Evolutionary conservation across 2,797 vertebrate genomes (phyloP), one percentile per base, ranked within the genome.

Genomic region (Sphaeramia orbicularis): DNA sequence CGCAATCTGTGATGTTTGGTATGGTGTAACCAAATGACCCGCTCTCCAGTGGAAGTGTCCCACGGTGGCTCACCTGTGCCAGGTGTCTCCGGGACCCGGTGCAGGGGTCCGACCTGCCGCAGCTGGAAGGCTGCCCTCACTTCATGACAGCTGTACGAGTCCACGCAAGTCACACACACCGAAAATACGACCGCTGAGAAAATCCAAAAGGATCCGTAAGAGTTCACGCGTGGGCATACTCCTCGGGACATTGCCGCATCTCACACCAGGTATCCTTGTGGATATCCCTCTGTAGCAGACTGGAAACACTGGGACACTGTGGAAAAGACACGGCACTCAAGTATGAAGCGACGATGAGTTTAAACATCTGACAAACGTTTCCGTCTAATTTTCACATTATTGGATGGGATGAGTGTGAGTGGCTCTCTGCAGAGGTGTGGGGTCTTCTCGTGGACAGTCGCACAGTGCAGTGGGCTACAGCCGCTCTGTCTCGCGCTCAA

Each of bases 51-150:
- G 0, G 4, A n/a, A 24, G 24, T 58, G 67, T 57, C 53, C 37
- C 47, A 56, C 53, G 15, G 11, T 30, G 35, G 84, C 96, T 96
- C 83, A 97, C 96, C 96, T 93, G 93, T 92, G 49, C 88, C 94
- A 86, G 96, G 96, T 86, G 94, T 93, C 87, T 96, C 96, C 53
- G 96, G 96, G 2, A 97, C 96, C 84, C 95, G 93, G 74, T 93
- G 92, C 78, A 94, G 91, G 50, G 94, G 94, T 2, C 96, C 96
- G 79, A 97, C 95, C 87, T 95, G 94, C 45, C 95, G 95, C 84
- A 96, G 81, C 92, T 97, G 96, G 79, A 96, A 97, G 47, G 95
- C 96, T 35, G 95, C 95, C 85, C 94, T 94, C 79, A 97, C 96
- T 86, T 97, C 96, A 88, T 96, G 95, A 91, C 96, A 97, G 92